Base-by-base conservation (phyloP, 2,113 vertebrate genomes). In the Takifugu flavidus region DNA sequence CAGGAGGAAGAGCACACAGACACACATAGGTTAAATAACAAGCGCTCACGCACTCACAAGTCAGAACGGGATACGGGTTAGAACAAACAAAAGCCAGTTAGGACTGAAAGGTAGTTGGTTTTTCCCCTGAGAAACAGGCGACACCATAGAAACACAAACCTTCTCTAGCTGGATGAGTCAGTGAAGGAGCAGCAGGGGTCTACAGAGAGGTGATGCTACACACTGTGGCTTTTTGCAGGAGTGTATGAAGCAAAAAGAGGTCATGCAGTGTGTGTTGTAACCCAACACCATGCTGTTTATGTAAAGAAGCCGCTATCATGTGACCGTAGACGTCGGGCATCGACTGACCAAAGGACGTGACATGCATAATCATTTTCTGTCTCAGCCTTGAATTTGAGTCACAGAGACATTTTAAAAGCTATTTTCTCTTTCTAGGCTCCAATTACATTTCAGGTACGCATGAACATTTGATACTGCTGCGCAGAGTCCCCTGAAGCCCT, bases 21-120 rank as follows among this genome's bases (percentile, higher is more conserved):
- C 50, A 71, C 61, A 79, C n/a, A 66, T 56, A 76, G 69, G 70
- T 84, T 84, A 85, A 65, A 81, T 62, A 51, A 49, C 59, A 62
- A 56, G 14, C 31, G 10, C 14, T 43, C 25, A 59, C 26, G 44
- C 51, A 29, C 26, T 28, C 26, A 29, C 10, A 53, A 14, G 11
- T 28, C 51, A 53, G 59, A 79, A 53, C 27, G 5, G 49, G 58
- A 67, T 52, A 77, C 53, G 65, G 13, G 62, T 82, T 72, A 78
- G 65, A 77, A 62, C 43, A 71, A 59, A 79, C 59, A 63, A 45
- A 50, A 70, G 13, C 71, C 31, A 61, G 3, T 13, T 7, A 59
- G 67, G 49, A 57, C 2, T 28, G 51, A 72, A 50, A 68, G 53
- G 57, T 6, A 29, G 46, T 13, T 51, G 1, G 0, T 26, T 46